Base-by-base conservation (phyloP, 1,140 invertebrate species). In the Babylonia areolata region DNA sequence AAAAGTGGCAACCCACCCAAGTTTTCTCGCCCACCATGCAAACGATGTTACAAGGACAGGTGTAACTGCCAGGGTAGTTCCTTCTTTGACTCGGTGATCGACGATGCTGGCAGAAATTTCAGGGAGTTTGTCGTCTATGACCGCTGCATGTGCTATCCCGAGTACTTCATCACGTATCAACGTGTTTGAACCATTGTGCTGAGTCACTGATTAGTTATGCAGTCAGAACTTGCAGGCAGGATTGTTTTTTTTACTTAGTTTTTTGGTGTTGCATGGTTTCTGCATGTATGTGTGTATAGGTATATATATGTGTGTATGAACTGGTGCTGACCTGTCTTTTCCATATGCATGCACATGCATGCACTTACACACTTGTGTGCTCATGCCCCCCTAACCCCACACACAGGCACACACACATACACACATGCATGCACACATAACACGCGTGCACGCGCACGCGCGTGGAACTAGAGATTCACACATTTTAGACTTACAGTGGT, bases 101-200 rank as follows among this genome's bases (percentile, higher is more conserved):
- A 87, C 0, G 90, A 91, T 85, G 91, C 89, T 33, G 39, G 75
- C 28, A 35, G 80, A 77, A 73, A 90, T 12, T 92, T 92, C 51
- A 39, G 92, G 69, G 91, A 92, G 80, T 92, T 92, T 90, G 88
- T 90, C 83, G 89, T 92, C 9, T 92, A 91, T 86, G 90, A 92
- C 33, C 78, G 73, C 35, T 46, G 51, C 28, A 85, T 89, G 73
- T 89, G 88, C 73, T 92, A 92, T 69, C 92, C 92, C 46, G 92
- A 92, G 39, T 92, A 90, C 75, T 69, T 92, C 28, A 92, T 92
- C 35, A 91, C 89, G 5, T 92, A 92, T 64, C 85, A 90, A 40
- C 73, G 92, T 42, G 17, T 81, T 23, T 81, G 39, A 80, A 6
- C n/a, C 23, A 6, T 9, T 6, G 58, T 17, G n/a, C n/a, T n/a